Evolutionary conservation across 1,140 invertebrate genomes (phyloP), one percentile per base, ranked within the genome.

Genomic region (Halesus radiatus): DNA sequence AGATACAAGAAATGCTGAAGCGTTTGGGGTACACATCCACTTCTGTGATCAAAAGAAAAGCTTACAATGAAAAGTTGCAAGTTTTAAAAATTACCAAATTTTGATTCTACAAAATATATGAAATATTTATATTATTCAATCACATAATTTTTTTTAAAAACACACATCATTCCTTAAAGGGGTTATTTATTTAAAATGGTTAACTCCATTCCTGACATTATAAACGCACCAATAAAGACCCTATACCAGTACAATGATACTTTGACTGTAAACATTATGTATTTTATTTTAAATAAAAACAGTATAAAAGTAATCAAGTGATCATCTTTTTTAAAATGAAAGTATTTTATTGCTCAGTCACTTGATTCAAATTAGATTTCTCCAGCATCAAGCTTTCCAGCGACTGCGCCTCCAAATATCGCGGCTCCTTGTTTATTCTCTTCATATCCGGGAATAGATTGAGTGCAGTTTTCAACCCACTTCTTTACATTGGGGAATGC

Each of bases 41-140:
- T 53, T 89, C 92, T 77, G 88, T 97, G 76, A 86, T 93, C 58
- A 91, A 93, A 76, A 91, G 96, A 85, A 94, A 92, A 88, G 90
- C 94, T 66, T 92, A 92, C 50, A 93, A 93, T 84, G 95, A 96
- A 88, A 90, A 92, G 84, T 91, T 96, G 81, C 90, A 92, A 84
- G 90, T 95, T 73, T 86, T 93, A 80, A 91, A 91, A 81, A 93
- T 93, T 89, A 86, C 83, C 85, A 86, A 62, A 81, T 13, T 52
- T 72, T 22, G 15, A 72, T 45, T 18, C n/a, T 18, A 56, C 20
- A 84, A 45, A 78, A 23, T 56, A 52, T 29, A 84, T 45, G 72
- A 88, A 86, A 74, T 22, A 56, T 56, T 18, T 56, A 56, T 56
- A 56, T 56, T 18, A 56, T 22, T 50, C 78, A 80, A 64, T 72